Conservation (phyloP, 2,888 invertebrate genomes). For the Amiota communis region DNA sequence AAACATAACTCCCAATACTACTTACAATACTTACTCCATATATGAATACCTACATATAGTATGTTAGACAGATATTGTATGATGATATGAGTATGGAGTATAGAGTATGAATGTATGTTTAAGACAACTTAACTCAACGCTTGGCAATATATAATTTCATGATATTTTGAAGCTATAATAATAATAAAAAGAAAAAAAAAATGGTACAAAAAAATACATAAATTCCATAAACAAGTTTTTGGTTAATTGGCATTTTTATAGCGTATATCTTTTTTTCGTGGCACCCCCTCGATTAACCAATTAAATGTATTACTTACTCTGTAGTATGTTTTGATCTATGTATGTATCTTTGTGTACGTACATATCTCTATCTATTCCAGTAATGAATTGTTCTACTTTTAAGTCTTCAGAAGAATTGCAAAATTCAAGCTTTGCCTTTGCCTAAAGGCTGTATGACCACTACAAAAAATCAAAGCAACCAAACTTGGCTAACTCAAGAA, state of each 20-base stretch:
- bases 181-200: conserved; percentile 29
- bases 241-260: conserved; percentile 63
- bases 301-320: not conserved
- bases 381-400: conserved; percentile 55
- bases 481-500: not conserved
- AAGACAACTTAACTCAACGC: conserved; percentile 8
- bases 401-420: conserved; percentile 14
- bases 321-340: not conserved
- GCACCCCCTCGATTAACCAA: not conserved
- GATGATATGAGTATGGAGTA: not conserved
- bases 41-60: conserved; percentile 14
- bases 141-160: conserved; percentile 7
- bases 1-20: not conserved
- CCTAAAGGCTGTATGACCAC: not conserved
- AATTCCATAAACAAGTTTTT: conserved; percentile 34
- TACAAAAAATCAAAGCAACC: not conserved
- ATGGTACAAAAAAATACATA: conserved; percentile 47
- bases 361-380: conserved; percentile 43
- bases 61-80: conserved; percentile 31
- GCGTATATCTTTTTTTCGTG: conserved; percentile 29
- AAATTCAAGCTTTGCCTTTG: conserved; percentile 15
- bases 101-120: not conserved
- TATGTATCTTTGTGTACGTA: conserved; percentile 41
- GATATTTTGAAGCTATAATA: conserved; percentile 10
- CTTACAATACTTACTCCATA: conserved; percentile 30